Conservation (phyloP, 2,797 vertebrate species). For the Liasis olivaceus region DNA sequence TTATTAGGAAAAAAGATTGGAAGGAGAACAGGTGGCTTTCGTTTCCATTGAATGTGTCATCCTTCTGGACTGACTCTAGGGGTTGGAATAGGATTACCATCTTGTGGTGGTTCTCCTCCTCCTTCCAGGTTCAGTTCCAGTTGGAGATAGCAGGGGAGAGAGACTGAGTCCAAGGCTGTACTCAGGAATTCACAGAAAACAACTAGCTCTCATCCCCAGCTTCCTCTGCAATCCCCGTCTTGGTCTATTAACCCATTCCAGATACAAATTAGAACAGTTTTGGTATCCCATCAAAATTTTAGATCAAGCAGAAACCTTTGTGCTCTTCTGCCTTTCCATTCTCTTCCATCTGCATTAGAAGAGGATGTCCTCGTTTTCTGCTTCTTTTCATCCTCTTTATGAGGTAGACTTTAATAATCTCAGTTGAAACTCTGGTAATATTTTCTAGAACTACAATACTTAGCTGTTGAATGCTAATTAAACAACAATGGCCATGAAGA, state of each 20-base stretch:
- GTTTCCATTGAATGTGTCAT: no score
- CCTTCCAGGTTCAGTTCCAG: not conserved
- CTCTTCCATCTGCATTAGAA: not conserved
- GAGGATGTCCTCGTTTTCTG: not conserved
- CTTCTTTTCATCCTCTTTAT: not conserved
- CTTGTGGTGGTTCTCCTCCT: not conserved
- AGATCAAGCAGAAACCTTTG: not conserved
- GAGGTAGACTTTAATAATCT: constrained; percentile 18
- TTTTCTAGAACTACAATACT: constrained; percentile 13
- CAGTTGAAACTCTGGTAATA: constrained; percentile 29
- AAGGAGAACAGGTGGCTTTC: no score
- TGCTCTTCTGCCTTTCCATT: not conserved
- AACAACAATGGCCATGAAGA: constrained; percentile 25
- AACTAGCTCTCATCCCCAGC: not conserved
- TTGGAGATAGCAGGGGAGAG: not conserved
- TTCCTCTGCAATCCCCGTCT: not conserved
- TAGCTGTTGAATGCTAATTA: not conserved
- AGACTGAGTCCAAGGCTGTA: no score
- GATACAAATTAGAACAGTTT: not conserved
- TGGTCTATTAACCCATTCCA: not conserved
- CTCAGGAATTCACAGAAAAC: not conserved
- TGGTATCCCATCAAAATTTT: not conserved
- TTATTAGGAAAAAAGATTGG: not conserved
- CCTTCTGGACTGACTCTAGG: no score
- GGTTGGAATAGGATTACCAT: not conserved